These are phyloP conservation scores for Ceratotherium simum DNA, from an alignment of 2,113 vertebrate genomes.

Conservation along the genomic window DNA sequence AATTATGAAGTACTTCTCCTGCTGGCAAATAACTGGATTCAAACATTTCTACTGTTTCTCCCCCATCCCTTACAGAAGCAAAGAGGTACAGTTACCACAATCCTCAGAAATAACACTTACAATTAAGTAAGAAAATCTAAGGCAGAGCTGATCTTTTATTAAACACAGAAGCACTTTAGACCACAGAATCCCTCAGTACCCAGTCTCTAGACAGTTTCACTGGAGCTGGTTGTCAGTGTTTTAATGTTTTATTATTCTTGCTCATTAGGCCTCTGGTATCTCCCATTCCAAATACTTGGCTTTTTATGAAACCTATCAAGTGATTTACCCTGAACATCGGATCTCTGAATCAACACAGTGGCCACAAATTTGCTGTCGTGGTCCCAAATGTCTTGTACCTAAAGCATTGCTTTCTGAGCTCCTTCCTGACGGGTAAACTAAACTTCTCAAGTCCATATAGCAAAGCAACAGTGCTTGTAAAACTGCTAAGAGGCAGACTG, in stretches of 20 bases:
- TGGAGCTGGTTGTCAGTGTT: neutral
- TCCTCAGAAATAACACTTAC: slow-evolving; percentile 31
- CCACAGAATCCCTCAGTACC: neutral
- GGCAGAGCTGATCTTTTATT: neutral
- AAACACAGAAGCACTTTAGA: neutral
- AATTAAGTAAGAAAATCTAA: neutral
- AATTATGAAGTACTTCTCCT: slow-evolving; percentile 71
- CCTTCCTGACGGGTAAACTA: neutral
- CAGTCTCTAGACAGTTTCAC: neutral
- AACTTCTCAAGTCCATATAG: neutral
- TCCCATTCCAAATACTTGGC: neutral
- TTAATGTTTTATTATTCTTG: neutral
- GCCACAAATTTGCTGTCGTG: neutral
- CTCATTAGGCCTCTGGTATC: neutral
- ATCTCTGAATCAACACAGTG: neutral
- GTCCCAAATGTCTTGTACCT: neutral
- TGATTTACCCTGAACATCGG: neutral
- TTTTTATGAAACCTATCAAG: neutral
- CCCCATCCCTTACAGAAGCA: slow-evolving; percentile 49
- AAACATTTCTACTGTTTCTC: slow-evolving; percentile 54
- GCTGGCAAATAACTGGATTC: slow-evolving; percentile 63
- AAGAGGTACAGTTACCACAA: neutral
- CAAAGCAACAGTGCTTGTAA: neutral
- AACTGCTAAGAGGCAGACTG: neutral
- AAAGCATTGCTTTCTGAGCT: neutral